Percentiles rank a stretch among this genome's conserved stretches.
Evolutionary conservation across 2,888 invertebrate species (phyloP).

Genomic region (Leptinotarsa tumamoca): DNA sequence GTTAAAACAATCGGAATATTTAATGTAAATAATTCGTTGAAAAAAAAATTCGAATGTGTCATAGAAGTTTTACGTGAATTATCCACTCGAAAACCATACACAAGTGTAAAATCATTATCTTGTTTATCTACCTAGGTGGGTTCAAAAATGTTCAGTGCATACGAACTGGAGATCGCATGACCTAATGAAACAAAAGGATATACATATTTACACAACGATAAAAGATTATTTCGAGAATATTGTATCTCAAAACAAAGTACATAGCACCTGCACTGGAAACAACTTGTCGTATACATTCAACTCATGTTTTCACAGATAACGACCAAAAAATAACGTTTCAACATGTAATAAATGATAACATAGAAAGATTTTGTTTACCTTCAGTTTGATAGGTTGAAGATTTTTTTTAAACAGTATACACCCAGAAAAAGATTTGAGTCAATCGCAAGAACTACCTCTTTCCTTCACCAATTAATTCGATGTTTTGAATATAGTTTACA

Average conservation of each 20-base stretch:
- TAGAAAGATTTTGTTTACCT: too few relatives aligned
- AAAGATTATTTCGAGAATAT: constrained; percentile 30
- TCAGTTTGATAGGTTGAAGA: too few relatives aligned
- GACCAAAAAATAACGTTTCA: neutral
- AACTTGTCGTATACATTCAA: neutral
- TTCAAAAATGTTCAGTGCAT: constrained; percentile 35
- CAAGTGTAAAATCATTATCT: constrained; percentile 10
- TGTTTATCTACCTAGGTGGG: constrained; percentile 31
- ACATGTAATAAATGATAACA: neutral
- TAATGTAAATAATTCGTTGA: too few relatives aligned
- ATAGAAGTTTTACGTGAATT: neutral
- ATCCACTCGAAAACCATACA: neutral
- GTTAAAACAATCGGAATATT: too few relatives aligned
- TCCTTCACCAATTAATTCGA: too few relatives aligned
- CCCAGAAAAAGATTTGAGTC: too few relatives aligned
- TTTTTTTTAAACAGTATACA: too few relatives aligned
- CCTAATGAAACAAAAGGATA: constrained; percentile 39
- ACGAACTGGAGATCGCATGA: constrained; percentile 32
- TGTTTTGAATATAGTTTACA: too few relatives aligned
- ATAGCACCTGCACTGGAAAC: constrained; percentile 34
- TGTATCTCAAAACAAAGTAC: constrained; percentile 20
- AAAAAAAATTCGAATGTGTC: neutral
- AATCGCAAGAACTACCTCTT: too few relatives aligned
- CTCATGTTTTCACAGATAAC: neutral
- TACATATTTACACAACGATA: constrained; percentile 39